phyloP scores from a whole-genome alignment of 2,888 invertebrate species.

The Ophioninae sp. region DNA sequence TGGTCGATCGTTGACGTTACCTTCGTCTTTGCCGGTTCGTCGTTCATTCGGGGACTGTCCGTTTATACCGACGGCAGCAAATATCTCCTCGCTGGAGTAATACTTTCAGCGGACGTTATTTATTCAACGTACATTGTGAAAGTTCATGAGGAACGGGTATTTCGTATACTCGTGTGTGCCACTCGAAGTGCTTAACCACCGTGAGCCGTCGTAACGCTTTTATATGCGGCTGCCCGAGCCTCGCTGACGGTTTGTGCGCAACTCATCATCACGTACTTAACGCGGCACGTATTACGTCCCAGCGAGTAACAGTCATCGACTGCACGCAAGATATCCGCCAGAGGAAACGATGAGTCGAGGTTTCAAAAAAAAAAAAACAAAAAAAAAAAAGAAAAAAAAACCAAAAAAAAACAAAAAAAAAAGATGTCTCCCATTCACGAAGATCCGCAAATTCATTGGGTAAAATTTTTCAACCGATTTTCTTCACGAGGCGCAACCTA shows the following conservation, averaged over 20 bases:
- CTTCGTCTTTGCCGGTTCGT: not conserved
- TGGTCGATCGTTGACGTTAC: not conserved
- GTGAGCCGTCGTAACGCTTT: constrained; percentile 37
- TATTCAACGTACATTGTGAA: constrained; percentile 7
- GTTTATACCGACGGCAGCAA: not conserved
- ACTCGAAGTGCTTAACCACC: constrained; percentile 28
- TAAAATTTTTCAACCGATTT: constrained; percentile 13
- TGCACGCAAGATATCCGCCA: constrained; percentile 32
- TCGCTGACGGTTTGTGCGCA: constrained; percentile 28
- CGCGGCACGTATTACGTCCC: constrained; percentile 16
- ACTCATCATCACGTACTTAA: constrained; percentile 56
- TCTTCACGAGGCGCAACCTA: constrained; percentile 7
- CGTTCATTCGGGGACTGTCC: not conserved
- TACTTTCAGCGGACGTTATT: not conserved
- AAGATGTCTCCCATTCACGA: not conserved
- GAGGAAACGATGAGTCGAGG: constrained; percentile 23
- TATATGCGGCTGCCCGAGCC: constrained; percentile 29
- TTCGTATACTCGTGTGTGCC: constrained; percentile 7
- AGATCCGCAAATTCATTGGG: not conserved
- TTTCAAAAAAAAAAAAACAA: constrained; percentile 3
- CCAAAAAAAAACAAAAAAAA: too few species aligned
- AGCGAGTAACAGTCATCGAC: constrained; percentile 23
- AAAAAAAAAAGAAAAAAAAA: too few species aligned
- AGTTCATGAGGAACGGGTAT: constrained; percentile 5
- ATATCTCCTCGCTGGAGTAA: not conserved